Evolutionary conservation across 2,888 invertebrate genomes (phyloP).

Genomic region (Schizotus pectinicornis): DNA sequence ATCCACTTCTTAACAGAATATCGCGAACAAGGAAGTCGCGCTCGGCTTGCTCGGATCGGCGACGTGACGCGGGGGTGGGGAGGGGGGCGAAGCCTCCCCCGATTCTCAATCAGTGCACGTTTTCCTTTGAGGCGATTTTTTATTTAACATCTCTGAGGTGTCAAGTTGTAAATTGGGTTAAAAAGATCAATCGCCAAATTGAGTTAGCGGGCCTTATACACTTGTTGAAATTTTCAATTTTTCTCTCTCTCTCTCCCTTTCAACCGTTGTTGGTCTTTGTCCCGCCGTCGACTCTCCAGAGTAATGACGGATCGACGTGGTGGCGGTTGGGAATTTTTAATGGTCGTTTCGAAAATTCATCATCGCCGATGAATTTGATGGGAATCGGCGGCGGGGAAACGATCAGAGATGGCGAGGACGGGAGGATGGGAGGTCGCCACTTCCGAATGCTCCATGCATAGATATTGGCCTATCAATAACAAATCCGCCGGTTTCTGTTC

Average conservation of each 20-base stretch:
- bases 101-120: slow-evolving; percentile 46
- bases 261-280: no score
- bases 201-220: slow-evolving; percentile 38
- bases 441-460: slow-evolving; percentile 30
- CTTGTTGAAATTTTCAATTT: slow-evolving; percentile 41
- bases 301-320: slow-evolving; percentile 12
- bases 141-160: slow-evolving; percentile 49
- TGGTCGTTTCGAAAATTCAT: slow-evolving; percentile 25
- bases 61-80: no score
- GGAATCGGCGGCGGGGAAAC: slow-evolving; percentile 23
- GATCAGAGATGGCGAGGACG: slow-evolving; percentile 14
- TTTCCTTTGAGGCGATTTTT: slow-evolving; percentile 49
- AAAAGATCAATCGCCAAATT: slow-evolving; percentile 46
- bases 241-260: background rate
- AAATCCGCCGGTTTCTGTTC: slow-evolving; percentile 34
- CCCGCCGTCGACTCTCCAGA: background rate
- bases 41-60: no score
- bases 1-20: background rate
- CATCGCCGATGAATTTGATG: slow-evolving; percentile 30
- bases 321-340: slow-evolving; percentile 13
- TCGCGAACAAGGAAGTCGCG: no score
- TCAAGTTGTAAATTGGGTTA: slow-evolving; percentile 46
- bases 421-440: no score
- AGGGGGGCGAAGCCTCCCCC: background rate
- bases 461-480: slow-evolving; percentile 36